phyloP scores from a whole-genome alignment of 1,140 invertebrate genomes.

The Tenebrio molitor region DNA sequence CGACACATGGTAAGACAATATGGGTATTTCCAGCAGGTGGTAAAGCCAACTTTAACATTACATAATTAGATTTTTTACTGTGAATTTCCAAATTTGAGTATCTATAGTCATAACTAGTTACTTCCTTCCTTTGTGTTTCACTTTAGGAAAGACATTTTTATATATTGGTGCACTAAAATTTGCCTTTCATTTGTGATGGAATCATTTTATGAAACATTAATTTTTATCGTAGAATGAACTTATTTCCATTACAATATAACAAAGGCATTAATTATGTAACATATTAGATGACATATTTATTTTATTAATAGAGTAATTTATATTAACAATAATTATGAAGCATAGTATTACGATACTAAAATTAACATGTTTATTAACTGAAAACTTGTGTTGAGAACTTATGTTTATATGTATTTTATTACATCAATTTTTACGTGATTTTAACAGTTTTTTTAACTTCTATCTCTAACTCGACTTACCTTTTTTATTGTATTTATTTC shows the following conservation, averaged over 20 bases:
- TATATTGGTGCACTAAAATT: constrained; percentile 44
- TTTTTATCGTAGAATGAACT: constrained; percentile 1
- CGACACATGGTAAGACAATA: constrained; percentile 58
- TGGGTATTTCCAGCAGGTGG: constrained; percentile 57
- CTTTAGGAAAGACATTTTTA: constrained; percentile 13
- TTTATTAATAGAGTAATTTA: constrained; percentile 60
- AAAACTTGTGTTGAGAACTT: constrained; percentile 42
- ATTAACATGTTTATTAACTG: constrained; percentile 30
- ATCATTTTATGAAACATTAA: neutral
- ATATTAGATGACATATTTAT: constrained; percentile 55
- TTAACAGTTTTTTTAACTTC: constrained; percentile 17
- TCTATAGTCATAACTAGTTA: neutral
- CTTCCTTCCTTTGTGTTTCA: constrained; percentile 7
- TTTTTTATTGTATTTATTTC: constrained; percentile 37
- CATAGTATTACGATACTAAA: constrained; percentile 53
- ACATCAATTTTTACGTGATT: constrained; percentile 6
- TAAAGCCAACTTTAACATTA: constrained; percentile 42
- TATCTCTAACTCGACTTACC: constrained; percentile 28
- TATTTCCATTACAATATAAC: constrained; percentile 42
- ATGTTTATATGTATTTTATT: constrained; percentile 37
- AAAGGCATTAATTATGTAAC: constrained; percentile 49
- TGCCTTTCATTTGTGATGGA: constrained; percentile 42
- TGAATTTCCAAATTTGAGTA: constrained; percentile 16
- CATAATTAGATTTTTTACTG: constrained; percentile 54
- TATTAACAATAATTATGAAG: constrained; percentile 53